Conservation (phyloP, 2,113 vertebrate species). For the Sisor rabdophorus region DNA sequence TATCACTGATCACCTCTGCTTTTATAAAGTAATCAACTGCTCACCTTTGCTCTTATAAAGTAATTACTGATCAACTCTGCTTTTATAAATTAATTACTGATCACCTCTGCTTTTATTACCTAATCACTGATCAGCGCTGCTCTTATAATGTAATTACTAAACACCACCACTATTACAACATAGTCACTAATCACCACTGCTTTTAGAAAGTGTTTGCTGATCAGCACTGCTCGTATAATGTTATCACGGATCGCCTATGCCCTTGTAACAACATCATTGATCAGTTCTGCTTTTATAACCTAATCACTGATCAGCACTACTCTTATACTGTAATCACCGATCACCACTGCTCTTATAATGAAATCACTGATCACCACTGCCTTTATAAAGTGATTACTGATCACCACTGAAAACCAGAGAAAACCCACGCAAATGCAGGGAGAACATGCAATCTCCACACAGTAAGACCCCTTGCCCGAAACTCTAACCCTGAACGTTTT, state of each 20-base stretch:
- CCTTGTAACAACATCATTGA: too few species aligned
- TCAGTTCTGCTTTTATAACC: too few species aligned
- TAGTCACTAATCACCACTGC: background rate
- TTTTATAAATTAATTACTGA: background rate
- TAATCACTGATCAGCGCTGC: background rate
- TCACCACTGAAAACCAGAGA: too few species aligned
- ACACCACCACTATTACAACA: too few species aligned
- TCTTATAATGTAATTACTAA: background rate
- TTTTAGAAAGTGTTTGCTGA: background rate
- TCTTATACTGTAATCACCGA: too few species aligned
- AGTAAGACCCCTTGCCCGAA: too few species aligned
- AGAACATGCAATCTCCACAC: too few species aligned
- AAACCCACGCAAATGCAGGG: too few species aligned
- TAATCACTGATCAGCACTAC: too few species aligned
- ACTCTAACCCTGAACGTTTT: too few species aligned
- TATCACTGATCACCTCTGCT: background rate
- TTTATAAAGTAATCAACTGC: background rate
- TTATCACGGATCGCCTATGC: background rate
- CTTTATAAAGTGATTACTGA: background rate
- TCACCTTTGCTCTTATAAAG: background rate
- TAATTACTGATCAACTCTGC: background rate
- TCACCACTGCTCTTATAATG: background rate
- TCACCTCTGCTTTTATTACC: background rate
- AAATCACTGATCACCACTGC: background rate
- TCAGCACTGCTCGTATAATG: too few species aligned